phyloP scores from a whole-genome alignment of 2,888 invertebrate genomes.

The Eilema griseolum region DNA sequence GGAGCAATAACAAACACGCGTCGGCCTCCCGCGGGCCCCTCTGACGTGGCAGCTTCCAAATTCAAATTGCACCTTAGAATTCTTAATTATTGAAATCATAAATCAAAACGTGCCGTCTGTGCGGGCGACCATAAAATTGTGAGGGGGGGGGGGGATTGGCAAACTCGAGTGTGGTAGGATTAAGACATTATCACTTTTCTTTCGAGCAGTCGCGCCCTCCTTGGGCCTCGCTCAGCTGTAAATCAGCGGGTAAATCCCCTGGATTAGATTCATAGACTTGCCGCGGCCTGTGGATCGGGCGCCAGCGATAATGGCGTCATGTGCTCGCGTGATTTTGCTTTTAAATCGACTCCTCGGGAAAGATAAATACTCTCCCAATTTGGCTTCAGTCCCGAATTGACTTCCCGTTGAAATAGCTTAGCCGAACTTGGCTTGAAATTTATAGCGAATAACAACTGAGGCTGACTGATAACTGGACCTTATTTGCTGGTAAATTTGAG shows the following conservation, averaged over 20 bases:
- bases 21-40: conserved; percentile 79
- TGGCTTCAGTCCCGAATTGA: conserved; percentile 70
- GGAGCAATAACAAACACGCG: conserved; percentile 85
- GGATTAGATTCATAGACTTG: conserved; percentile 88
- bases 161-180: conserved; percentile 87
- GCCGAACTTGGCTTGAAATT: conserved; percentile 70
- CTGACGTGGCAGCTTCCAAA: conserved; percentile 78
- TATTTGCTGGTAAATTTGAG: conserved; percentile 10
- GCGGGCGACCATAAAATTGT: conserved; percentile 85
- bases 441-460: conserved; percentile 75
- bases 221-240: conserved; percentile 80
- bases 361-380: conserved; percentile 85
- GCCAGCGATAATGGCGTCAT: conserved; percentile 83
- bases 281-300: conserved; percentile 83
- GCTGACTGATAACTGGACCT: conserved; percentile 76
- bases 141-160: conserved; percentile 61
- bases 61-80: conserved; percentile 87
- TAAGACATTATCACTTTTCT: conserved; percentile 91
- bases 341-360: conserved; percentile 82
- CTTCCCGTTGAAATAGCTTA: conserved; percentile 80
- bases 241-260: conserved; percentile 86
- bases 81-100: conserved; percentile 88
- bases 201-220: conserved; percentile 83
- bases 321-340: conserved; percentile 86
- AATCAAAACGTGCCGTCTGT: conserved; percentile 86